These are phyloP conservation scores for Matsumurasca onukii DNA, from an alignment of 1,140 invertebrate species.

Conservation along the genomic window DNA sequence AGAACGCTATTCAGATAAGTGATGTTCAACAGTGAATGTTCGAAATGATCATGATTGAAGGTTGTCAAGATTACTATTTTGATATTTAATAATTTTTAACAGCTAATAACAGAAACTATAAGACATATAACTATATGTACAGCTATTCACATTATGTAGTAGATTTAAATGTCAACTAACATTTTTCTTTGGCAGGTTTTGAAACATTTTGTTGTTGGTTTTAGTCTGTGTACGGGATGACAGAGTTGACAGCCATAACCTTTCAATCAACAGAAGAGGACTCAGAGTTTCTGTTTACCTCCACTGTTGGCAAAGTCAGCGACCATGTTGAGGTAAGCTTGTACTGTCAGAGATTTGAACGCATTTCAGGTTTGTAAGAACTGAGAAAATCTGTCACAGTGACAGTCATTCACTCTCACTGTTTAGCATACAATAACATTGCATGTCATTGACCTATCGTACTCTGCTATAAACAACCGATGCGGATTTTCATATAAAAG, in stretches of 20 bases:
- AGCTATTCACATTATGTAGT: neutral
- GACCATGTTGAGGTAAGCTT: conserved; percentile 71
- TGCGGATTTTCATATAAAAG: too few species aligned
- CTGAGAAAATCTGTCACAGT: too few species aligned
- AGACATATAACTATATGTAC: neutral
- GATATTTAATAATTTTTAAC: too few species aligned
- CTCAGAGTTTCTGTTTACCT: conserved; percentile 60
- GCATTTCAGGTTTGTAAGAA: too few species aligned
- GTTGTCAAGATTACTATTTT: too few species aligned
- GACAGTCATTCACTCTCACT: neutral
- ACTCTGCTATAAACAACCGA: too few species aligned
- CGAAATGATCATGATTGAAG: neutral
- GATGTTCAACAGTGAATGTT: neutral
- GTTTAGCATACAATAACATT: neutral
- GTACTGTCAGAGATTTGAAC: neutral
- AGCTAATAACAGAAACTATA: too few species aligned
- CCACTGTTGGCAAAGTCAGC: conserved; percentile 74
- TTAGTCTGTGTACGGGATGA: conserved; percentile 84
- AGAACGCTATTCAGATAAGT: too few species aligned
- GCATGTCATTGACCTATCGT: neutral
- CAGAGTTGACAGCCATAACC: conserved; percentile 77
- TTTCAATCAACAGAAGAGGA: conserved; percentile 67
- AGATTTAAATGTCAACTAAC: neutral
- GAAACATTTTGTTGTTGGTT: conserved; percentile 30
- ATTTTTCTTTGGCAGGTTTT: neutral